A percentile compares a stretch with the other conserved stretches of the same genome.
phyloP scores from a whole-genome alignment of 2,888 invertebrate species.

The Eristalis tenax region DNA sequence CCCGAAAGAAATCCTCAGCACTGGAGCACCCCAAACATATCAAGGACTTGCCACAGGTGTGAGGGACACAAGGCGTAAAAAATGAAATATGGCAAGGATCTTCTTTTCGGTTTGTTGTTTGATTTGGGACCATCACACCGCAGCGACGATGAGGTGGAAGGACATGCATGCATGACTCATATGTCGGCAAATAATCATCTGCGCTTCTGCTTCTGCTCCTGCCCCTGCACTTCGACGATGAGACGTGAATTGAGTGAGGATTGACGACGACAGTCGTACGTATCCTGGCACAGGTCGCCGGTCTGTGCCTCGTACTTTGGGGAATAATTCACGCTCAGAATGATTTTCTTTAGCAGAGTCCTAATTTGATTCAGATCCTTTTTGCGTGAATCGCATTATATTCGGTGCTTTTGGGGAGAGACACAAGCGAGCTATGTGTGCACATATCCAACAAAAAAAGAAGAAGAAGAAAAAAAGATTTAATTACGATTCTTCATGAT shows the following conservation, averaged over 20 bases:
- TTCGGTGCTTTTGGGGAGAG: conserved; percentile 6
- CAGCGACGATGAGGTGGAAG: conserved; percentile 6
- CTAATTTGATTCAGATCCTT: conserved; percentile 67
- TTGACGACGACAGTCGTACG: conserved; percentile 1
- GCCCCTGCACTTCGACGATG: conserved; percentile 20
- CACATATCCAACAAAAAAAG: conserved; percentile 1
- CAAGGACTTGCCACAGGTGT: conserved; percentile 41
- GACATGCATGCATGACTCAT: conserved; percentile 67
- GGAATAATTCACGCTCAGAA: conserved; percentile 64
- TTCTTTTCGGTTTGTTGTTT: conserved; percentile 32
- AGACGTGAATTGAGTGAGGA: conserved; percentile 24
- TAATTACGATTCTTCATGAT: conserved; percentile 67
- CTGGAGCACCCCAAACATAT: conserved; percentile 8
- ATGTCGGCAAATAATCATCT: conserved; percentile 42
- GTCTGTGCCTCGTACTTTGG: not conserved
- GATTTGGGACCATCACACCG: conserved; percentile 1
- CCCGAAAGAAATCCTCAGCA: conserved; percentile 9
- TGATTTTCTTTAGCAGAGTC: conserved; percentile 50
- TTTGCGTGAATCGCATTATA: conserved; percentile 62
- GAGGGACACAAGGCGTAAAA: conserved; percentile 41
- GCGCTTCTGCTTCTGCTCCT: not conserved
- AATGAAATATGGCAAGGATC: conserved; percentile 52
- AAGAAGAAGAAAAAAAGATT: conserved; percentile 41
- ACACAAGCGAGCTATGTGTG: conserved; percentile 3
- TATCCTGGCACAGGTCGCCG: not conserved